Percentiles rank a stretch among this genome's conserved stretches.
Evolutionary conservation across 2,797 vertebrate species (phyloP).

Genomic region (Rhyacichthys aspro): DNA sequence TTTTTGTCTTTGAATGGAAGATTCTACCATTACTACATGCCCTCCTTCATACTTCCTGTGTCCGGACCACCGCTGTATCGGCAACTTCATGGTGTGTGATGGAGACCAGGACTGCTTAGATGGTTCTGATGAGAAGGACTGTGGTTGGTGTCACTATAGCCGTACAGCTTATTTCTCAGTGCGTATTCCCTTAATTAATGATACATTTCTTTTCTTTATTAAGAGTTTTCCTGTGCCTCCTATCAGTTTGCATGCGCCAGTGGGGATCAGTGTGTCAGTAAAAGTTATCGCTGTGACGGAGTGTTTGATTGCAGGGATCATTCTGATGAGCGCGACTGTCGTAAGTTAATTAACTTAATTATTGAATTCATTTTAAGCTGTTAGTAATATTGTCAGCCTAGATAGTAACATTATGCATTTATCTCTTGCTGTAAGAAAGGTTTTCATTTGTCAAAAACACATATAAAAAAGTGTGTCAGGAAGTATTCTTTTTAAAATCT

Average conservation of each 20-base stretch:
- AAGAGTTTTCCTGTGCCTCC: slow-evolving; percentile 86
- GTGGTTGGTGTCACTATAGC: slow-evolving; percentile 78
- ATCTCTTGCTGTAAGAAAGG: background rate
- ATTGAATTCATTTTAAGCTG: background rate
- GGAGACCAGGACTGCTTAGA: slow-evolving; percentile 92
- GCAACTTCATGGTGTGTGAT: slow-evolving; percentile 84
- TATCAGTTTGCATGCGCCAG: slow-evolving; percentile 88
- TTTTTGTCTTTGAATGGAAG: slow-evolving; percentile 59
- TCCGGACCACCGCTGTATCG: slow-evolving; percentile 90
- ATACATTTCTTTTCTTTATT: background rate
- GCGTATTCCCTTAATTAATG: background rate
- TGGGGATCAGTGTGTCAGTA: slow-evolving; percentile 86
- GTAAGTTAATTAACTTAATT: slow-evolving; percentile 79
- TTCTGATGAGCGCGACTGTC: slow-evolving; percentile 89
- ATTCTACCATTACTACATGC: slow-evolving; percentile 84
- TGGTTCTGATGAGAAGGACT: slow-evolving; percentile 89
- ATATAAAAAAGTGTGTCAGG: too few species aligned
- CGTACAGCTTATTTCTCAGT: background rate
- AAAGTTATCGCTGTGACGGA: slow-evolving; percentile 86
- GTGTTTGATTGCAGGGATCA: slow-evolving; percentile 92
- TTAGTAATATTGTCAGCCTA: background rate
- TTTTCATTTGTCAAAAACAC: background rate
- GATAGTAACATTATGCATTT: background rate
- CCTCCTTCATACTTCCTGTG: slow-evolving; percentile 86
- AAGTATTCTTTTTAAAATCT: slow-evolving; percentile 1